A percentile compares a stretch with the other conserved stretches of the same genome.
These are phyloP conservation scores for Ethmia dodecea DNA, from an alignment of 2,888 invertebrate genomes.

Conservation along the genomic window DNA sequence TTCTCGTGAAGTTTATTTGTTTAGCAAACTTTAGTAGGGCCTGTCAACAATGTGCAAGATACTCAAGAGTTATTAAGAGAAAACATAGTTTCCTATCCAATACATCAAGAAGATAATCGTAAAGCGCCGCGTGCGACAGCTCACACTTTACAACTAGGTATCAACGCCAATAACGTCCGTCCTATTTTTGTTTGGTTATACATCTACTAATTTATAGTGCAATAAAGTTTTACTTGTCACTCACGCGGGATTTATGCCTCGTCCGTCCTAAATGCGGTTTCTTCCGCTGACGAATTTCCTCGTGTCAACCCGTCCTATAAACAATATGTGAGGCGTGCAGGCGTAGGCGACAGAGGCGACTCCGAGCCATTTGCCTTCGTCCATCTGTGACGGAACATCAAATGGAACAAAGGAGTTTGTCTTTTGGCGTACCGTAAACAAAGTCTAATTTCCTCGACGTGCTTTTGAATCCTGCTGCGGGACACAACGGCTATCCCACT, in stretches of 20 bases:
- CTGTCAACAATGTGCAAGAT: background rate
- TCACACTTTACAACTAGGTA: slow-evolving; percentile 59
- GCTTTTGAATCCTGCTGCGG: slow-evolving; percentile 34
- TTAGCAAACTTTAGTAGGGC: too few relatives aligned
- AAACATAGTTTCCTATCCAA: slow-evolving; percentile 17
- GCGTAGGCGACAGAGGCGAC: slow-evolving; percentile 54
- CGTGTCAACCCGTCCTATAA: slow-evolving; percentile 63
- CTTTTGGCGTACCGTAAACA: slow-evolving; percentile 63
- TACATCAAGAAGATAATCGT: slow-evolving; percentile 35
- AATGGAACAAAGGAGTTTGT: slow-evolving; percentile 62
- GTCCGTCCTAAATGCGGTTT: slow-evolving; percentile 70
- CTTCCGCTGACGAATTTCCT: slow-evolving; percentile 72
- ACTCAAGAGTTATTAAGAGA: slow-evolving; percentile 6
- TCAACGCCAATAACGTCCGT: slow-evolving; percentile 49
- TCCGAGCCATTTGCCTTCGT: slow-evolving; percentile 49
- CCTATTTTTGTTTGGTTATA: slow-evolving; percentile 64
- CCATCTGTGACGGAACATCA: slow-evolving; percentile 51
- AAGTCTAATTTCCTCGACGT: slow-evolving; percentile 68
- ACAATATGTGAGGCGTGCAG: slow-evolving; percentile 39
- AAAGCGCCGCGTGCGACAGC: slow-evolving; percentile 60
- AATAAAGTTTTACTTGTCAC: slow-evolving; percentile 75
- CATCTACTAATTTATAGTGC: slow-evolving; percentile 68
- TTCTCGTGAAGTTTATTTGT: too few relatives aligned
- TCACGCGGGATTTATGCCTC: slow-evolving; percentile 63
- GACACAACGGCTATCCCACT: slow-evolving; percentile 13